These are phyloP conservation scores for Osmerus mordax DNA, from an alignment of 2,113 vertebrate genomes.

Conservation along the genomic window DNA sequence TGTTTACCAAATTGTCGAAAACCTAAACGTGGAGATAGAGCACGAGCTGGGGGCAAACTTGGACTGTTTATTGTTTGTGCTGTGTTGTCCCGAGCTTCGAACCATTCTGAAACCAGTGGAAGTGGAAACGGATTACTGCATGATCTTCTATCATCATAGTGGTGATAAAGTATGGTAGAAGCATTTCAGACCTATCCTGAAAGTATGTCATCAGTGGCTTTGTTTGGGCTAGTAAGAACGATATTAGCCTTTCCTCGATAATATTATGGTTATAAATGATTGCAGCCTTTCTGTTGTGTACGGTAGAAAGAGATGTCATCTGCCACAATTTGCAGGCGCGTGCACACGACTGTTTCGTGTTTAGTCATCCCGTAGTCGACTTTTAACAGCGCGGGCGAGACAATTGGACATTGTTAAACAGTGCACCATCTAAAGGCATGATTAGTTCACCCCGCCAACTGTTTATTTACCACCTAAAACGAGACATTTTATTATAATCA, in stretches of 20 bases:
- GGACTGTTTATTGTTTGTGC: not conserved
- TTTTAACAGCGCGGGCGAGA: no score
- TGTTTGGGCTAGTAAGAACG: not conserved
- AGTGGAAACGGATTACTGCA: not conserved
- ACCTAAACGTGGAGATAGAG: not conserved
- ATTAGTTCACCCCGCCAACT: constrained; percentile 10
- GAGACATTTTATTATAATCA: no score
- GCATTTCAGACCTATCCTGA: not conserved
- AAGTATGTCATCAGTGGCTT: not conserved
- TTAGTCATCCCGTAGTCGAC: no score
- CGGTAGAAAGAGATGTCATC: no score
- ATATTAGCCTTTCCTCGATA: not conserved
- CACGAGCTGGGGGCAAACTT: not conserved
- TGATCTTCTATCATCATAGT: not conserved
- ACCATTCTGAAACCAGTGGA: not conserved
- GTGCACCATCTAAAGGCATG: constrained; percentile 25
- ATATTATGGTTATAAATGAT: no score
- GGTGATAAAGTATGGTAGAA: not conserved
- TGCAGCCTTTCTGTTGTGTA: no score
- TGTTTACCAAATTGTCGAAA: not conserved
- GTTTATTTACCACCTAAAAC: no score
- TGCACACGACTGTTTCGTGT: no score
- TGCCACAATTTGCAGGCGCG: no score
- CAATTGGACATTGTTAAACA: no score
- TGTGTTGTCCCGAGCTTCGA: not conserved